Evolutionary conservation across 2,797 vertebrate species (phyloP).

Genomic region (Peromyscus melanophrys): DNA sequence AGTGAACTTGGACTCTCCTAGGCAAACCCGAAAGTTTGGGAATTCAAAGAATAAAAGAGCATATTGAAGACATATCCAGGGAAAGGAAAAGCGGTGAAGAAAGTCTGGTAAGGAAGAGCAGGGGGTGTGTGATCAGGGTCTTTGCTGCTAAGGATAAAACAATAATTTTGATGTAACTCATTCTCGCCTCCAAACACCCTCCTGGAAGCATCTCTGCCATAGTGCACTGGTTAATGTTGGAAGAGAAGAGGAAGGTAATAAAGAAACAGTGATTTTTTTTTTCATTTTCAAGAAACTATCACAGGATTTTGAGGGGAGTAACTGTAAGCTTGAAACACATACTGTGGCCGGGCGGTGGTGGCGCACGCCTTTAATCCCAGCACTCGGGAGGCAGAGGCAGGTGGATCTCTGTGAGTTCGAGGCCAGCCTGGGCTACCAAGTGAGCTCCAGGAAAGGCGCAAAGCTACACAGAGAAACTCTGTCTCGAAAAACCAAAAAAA

Average conservation of each 20-base stretch:
- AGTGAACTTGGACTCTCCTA: slow-evolving; percentile 14
- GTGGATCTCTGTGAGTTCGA: too few relatives aligned
- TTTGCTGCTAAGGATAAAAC: neutral
- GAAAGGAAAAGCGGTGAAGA: neutral
- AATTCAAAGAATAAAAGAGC: neutral
- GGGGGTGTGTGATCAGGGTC: neutral
- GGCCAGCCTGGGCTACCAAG: too few relatives aligned
- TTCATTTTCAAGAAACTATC: slow-evolving; percentile 10
- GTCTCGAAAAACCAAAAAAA: too few relatives aligned
- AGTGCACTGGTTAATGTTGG: neutral
- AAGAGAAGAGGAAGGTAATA: neutral
- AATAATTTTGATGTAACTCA: neutral
- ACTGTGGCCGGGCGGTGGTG: too few relatives aligned
- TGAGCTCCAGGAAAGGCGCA: too few relatives aligned
- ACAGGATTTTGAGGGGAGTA: neutral
- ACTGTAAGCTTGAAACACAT: too few relatives aligned
- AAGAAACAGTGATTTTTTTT: neutral
- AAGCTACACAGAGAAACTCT: too few relatives aligned
- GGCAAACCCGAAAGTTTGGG: neutral
- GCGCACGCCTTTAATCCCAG: too few relatives aligned
- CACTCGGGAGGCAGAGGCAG: too few relatives aligned
- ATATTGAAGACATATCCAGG: neutral
- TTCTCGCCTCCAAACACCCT: neutral
- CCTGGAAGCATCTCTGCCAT: too few relatives aligned
- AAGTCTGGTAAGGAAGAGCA: neutral